Percentiles rank a stretch among this genome's conserved stretches.
These are phyloP conservation scores for Phalacrocorax aristotelis DNA, from an alignment of 2,113 vertebrate genomes.

Conservation along the genomic window DNA sequence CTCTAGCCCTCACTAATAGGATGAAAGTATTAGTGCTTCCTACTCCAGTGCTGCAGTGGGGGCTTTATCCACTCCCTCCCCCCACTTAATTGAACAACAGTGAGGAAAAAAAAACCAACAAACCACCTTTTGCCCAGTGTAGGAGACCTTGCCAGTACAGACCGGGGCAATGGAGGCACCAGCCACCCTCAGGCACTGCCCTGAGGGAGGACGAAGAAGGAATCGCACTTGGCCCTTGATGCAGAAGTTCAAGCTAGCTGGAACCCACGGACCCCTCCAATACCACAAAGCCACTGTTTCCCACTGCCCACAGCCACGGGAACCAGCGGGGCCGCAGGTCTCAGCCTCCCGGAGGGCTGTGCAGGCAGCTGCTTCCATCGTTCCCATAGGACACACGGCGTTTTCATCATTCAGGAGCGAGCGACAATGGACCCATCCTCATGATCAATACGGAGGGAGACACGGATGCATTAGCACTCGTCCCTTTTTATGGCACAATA, in stretches of 20 bases:
- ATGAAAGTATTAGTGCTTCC: conserved; percentile 58
- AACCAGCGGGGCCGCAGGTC: not conserved
- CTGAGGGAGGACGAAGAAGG: not conserved
- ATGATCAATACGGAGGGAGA: not conserved
- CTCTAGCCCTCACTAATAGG: conserved; percentile 59
- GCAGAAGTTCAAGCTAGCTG: not conserved
- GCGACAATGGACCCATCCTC: not conserved
- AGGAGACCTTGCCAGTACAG: not conserved
- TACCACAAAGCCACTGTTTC: not conserved
- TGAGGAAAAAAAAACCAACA: fast-evolving
- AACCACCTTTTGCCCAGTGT: not conserved
- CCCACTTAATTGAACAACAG: not conserved
- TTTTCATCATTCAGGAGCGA: not conserved
- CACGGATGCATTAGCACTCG: not conserved
- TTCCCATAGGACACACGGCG: fast-evolving
- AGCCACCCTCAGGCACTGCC: not conserved
- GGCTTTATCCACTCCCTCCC: not conserved
- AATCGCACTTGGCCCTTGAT: fast-evolving
- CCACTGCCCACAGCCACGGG: not conserved
- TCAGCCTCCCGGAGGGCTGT: not conserved
- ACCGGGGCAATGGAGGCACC: not conserved
- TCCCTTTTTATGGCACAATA: not conserved
- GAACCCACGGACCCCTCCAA: not conserved
- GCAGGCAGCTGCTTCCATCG: not conserved
- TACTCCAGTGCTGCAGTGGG: not conserved